Conservation (phyloP, 2,797 vertebrate species). For the Gambusia yucatana region DNA sequence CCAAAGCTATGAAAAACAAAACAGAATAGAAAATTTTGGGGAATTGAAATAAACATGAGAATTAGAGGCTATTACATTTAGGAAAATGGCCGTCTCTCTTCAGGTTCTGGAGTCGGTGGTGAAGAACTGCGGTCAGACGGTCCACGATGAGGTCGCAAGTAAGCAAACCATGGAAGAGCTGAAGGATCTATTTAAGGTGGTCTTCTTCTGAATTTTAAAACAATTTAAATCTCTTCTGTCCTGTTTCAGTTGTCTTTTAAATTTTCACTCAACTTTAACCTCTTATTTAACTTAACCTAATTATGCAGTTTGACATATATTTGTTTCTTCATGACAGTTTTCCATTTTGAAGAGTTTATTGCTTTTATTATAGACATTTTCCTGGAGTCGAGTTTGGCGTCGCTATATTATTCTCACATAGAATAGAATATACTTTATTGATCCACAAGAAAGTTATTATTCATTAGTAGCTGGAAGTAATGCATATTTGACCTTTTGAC, state of each 20-base stretch:
- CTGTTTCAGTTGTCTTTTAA: background rate
- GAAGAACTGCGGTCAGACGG: slow-evolving; percentile 97
- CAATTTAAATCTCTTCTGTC: background rate
- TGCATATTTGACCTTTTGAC: background rate
- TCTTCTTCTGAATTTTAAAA: slow-evolving; percentile 2
- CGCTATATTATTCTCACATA: background rate
- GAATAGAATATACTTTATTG: background rate
- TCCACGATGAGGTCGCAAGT: slow-evolving; percentile 97
- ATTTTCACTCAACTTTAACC: background rate
- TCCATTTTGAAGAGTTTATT: background rate
- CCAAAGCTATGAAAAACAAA: background rate
- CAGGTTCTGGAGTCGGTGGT: slow-evolving; percentile 97
- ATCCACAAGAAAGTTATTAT: too few relatives aligned
- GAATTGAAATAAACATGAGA: background rate
- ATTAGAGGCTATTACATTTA: background rate
- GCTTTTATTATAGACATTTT: background rate
- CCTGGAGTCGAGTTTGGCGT: background rate
- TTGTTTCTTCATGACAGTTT: background rate
- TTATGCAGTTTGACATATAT: background rate
- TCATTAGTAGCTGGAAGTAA: background rate
- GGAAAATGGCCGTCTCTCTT: background rate
- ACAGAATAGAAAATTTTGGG: background rate
- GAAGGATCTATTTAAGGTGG: slow-evolving; percentile 96
- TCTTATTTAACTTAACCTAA: background rate
- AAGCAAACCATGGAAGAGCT: slow-evolving; percentile 99